Conservation (phyloP, 2,113 vertebrate species). For the Thunnus maccoyii region DNA sequence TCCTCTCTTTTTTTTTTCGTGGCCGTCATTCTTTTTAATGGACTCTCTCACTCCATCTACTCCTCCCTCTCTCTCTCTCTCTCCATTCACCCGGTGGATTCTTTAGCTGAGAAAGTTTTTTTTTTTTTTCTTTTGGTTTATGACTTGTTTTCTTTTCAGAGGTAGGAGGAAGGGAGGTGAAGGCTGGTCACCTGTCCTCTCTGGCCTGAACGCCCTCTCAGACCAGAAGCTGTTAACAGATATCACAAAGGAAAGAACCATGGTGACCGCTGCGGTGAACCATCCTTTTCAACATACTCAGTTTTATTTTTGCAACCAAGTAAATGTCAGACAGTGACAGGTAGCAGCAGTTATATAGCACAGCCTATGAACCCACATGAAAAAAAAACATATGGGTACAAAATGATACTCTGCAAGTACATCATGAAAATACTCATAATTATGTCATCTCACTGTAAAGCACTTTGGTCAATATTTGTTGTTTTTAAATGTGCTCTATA, state of each 20-base stretch:
- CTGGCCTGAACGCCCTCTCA: slow-evolving; percentile 17
- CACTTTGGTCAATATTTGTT: no score
- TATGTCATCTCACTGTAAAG: no score
- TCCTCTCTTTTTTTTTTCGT: slow-evolving; percentile 43
- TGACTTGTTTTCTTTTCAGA: slow-evolving; percentile 63
- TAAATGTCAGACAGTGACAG: neutral
- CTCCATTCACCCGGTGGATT: slow-evolving; percentile 60
- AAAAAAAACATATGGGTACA: neutral
- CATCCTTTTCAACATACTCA: slow-evolving; percentile 3
- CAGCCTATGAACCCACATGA: neutral
- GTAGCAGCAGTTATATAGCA: neutral
- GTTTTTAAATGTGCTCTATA: no score
- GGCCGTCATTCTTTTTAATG: slow-evolving; percentile 78
- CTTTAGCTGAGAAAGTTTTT: slow-evolving; percentile 50
- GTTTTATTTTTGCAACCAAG: neutral
- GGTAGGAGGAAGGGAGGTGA: slow-evolving; percentile 38
- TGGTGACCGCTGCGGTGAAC: neutral
- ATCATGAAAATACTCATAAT: neutral
- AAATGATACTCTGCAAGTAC: neutral
- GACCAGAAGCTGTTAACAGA: slow-evolving; percentile 1
- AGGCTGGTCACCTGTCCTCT: slow-evolving; percentile 58
- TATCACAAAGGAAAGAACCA: slow-evolving; percentile 26
- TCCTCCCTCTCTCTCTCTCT: slow-evolving; percentile 53
- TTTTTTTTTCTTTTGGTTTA: slow-evolving; percentile 53
- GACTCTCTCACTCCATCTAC: slow-evolving; percentile 66